These are phyloP conservation scores for Hirtodrosophila cameraria DNA, from an alignment of 2,888 invertebrate species.

Conservation along the genomic window DNA sequence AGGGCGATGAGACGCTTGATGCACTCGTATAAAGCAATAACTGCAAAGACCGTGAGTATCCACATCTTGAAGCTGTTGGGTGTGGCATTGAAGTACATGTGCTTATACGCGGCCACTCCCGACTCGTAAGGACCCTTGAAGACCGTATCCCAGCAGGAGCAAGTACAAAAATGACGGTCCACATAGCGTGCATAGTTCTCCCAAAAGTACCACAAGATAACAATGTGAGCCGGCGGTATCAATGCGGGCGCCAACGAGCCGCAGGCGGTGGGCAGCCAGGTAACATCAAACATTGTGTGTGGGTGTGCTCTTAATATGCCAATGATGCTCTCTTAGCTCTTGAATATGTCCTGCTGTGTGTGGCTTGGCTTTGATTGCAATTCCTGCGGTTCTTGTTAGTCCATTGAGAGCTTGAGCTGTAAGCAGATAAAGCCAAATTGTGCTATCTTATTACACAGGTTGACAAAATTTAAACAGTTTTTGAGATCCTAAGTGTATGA, in stretches of 20 bases:
- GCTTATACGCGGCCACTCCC: slow-evolving; percentile 89
- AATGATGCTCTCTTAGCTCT: slow-evolving; percentile 11
- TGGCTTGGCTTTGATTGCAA: slow-evolving; percentile 1
- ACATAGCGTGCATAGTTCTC: slow-evolving; percentile 88
- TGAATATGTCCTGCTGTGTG: not conserved
- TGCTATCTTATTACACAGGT: not conserved
- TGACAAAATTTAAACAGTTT: too few species aligned
- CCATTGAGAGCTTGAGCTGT: slow-evolving; percentile 34
- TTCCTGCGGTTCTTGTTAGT: slow-evolving; percentile 15
- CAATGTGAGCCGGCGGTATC: slow-evolving; percentile 87
- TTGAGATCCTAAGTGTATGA: too few species aligned
- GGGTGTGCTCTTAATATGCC: slow-evolving; percentile 13
- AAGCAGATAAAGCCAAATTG: slow-evolving; percentile 10
- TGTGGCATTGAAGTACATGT: slow-evolving; percentile 89
- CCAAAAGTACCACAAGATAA: slow-evolving; percentile 88
- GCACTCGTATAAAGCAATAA: slow-evolving; percentile 87
- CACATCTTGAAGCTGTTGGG: slow-evolving; percentile 88
- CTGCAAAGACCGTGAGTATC: slow-evolving; percentile 86
- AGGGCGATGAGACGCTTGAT: slow-evolving; percentile 86
- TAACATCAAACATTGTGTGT: slow-evolving; percentile 81
- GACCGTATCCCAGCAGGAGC: slow-evolving; percentile 91
- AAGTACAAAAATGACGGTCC: slow-evolving; percentile 87
- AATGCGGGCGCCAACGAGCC: slow-evolving; percentile 85
- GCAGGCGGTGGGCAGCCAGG: slow-evolving; percentile 83
- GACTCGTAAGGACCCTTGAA: slow-evolving; percentile 90